These are phyloP conservation scores for Austrofundulus limnaeus DNA, from an alignment of 2,113 vertebrate genomes.

Conservation along the genomic window DNA sequence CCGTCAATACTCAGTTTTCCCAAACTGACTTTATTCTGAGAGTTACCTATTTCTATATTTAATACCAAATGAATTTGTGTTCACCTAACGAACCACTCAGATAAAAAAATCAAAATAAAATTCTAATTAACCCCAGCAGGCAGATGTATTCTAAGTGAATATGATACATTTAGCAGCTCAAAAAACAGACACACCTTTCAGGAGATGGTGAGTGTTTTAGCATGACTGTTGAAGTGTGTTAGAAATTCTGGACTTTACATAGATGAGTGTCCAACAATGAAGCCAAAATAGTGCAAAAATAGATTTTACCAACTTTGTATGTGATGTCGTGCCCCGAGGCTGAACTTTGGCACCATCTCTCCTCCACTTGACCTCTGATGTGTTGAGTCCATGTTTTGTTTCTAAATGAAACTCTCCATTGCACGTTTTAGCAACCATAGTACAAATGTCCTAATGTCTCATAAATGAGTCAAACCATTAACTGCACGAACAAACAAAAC, in stretches of 20 bases:
- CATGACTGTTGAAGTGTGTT: not conserved
- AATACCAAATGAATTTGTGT: not conserved
- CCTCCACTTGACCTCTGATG: not conserved
- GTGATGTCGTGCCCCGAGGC: not conserved
- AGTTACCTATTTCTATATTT: not conserved
- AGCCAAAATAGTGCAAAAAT: not conserved
- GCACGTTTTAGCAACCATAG: not conserved
- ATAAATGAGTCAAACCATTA: not conserved
- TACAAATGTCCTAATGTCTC: conserved; percentile 2
- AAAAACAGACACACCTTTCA: not conserved
- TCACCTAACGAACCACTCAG: not conserved
- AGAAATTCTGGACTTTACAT: not conserved
- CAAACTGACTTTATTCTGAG: no score
- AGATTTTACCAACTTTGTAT: not conserved
- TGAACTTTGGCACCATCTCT: not conserved
- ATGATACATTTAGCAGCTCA: not conserved
- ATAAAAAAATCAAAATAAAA: not conserved
- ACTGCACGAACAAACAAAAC: not conserved
- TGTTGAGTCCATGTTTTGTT: conserved; percentile 1
- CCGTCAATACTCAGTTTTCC: no score
- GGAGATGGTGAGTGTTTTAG: not conserved
- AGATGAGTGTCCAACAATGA: not conserved
- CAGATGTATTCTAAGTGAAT: not conserved
- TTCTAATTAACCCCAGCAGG: not conserved
- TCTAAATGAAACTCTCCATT: not conserved